Conservation (phyloP, 2,888 invertebrate genomes). For the Xestobium rufovillosum region DNA sequence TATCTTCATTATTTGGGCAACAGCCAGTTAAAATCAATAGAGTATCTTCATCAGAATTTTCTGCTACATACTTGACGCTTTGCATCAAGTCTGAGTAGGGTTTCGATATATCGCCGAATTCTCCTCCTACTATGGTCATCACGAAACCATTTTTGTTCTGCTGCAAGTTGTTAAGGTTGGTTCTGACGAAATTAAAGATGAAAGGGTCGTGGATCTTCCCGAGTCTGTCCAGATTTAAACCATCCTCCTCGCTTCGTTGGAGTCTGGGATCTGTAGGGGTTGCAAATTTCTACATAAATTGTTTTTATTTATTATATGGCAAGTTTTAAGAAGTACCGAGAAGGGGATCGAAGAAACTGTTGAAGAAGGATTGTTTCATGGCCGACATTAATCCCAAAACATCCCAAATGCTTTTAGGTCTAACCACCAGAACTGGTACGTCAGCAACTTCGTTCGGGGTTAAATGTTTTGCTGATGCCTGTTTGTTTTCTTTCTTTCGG, state of each 20-base stretch:
- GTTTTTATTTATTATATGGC: too few species aligned
- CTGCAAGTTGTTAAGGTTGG: neutral
- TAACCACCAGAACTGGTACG: neutral
- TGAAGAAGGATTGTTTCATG: slow-evolving; percentile 30
- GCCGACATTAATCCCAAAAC: slow-evolving; percentile 28
- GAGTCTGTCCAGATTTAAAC: neutral
- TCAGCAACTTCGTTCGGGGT: neutral
- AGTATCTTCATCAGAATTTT: slow-evolving; percentile 28
- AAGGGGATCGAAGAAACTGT: slow-evolving; percentile 28
- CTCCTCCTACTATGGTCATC: slow-evolving; percentile 32
- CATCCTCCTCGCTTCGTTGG: slow-evolving; percentile 2
- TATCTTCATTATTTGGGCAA: slow-evolving; percentile 23
- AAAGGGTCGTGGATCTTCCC: neutral
- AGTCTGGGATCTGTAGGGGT: too few species aligned
- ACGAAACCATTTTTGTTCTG: slow-evolving; percentile 23
- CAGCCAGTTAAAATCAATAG: slow-evolving; percentile 32
- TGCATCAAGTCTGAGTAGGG: slow-evolving; percentile 31
- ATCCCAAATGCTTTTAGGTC: slow-evolving; percentile 24
- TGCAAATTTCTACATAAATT: too few species aligned
- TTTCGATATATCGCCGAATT: slow-evolving; percentile 27
- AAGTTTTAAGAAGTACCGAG: too few species aligned
- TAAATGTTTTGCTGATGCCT: too few species aligned
- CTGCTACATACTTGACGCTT: slow-evolving; percentile 32
- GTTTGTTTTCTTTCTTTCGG: too few species aligned
- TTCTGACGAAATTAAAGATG: neutral